These are phyloP conservation scores for Drosophila baimaii DNA, from an alignment of 1,140 invertebrate genomes.

Conservation along the genomic window DNA sequence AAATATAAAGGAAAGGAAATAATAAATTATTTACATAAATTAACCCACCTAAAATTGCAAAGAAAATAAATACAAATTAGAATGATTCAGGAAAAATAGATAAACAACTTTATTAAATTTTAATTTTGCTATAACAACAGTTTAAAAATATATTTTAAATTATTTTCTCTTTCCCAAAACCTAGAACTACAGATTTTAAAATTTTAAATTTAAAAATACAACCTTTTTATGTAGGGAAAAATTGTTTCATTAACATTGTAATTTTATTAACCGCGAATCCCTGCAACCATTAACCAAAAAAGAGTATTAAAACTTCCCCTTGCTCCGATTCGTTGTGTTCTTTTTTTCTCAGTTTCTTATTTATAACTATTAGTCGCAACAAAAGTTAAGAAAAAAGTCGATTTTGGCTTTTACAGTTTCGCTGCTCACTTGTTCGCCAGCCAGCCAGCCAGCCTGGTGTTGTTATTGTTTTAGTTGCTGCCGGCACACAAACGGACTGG, in stretches of 20 bases:
- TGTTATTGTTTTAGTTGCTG: slow-evolving; percentile 50
- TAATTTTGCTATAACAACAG: too few species aligned
- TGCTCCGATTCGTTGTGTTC: background rate
- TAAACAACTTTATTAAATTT: too few species aligned
- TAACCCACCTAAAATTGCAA: too few species aligned
- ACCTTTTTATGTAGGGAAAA: too few species aligned
- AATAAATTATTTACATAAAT: too few species aligned
- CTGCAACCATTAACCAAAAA: background rate
- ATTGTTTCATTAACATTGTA: background rate
- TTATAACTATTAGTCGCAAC: slow-evolving; percentile 44
- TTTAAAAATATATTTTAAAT: too few species aligned
- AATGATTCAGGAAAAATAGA: too few species aligned
- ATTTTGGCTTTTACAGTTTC: slow-evolving; percentile 66
- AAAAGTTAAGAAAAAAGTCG: slow-evolving; percentile 40
- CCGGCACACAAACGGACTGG: slow-evolving; percentile 19
- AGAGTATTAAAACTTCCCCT: slow-evolving; percentile 34
- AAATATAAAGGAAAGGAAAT: too few species aligned
- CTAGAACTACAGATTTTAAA: background rate
- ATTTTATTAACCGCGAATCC: background rate
- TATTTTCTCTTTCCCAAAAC: background rate
- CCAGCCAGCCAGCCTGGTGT: too few species aligned
- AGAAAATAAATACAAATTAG: too few species aligned
- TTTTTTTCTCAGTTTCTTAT: slow-evolving; percentile 43
- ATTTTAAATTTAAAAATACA: too few species aligned
- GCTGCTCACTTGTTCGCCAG: slow-evolving; percentile 37